Evolutionary conservation across 2,888 invertebrate species (phyloP), one percentile per base, ranked within the genome.

Genomic region (Hydrotaea diabolus): DNA sequence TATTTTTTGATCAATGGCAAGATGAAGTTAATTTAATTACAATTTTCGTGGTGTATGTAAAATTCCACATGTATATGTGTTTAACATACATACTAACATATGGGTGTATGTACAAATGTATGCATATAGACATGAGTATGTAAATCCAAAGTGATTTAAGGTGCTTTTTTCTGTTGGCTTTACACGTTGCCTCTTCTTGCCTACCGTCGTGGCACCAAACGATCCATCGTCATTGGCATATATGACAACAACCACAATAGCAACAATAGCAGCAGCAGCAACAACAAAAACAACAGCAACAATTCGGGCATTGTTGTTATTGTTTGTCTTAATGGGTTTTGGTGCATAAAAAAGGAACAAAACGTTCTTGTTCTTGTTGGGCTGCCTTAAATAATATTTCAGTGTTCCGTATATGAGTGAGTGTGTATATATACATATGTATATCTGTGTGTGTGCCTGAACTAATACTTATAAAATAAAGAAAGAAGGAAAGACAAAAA

Each of bases 321-420:
- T 69, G 69, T 43, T 43, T 43, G n/a, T 69, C 43, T 46, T 69
- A 69, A 69, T 69, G 69, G 43, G 39, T 21, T 43, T 69, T 46
- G 4, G 69, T 46, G 31, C 66, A 11, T 59, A 46, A 69, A 46
- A 69, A 39, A 31, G 46, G 46, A 46, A 69, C 17, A 46, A 69
- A 69, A 66, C 36, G n/a, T 62, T 39, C 19, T 43, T 66, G 39
- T 43, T 66, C 15, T 39, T 62, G 26, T 62, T 1, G 49, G 31
- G 26, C 26, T 23, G 11, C 15, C 23, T 59, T 15, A 49, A 49
- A 49, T 49, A 15, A 49, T 49, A 49, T 49, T 49, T 49, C 49
- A 49, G 15, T 39, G 39, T 39, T 39, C 53, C 53, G 5, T 36
- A 17, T 62, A 17, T 36, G 17, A 2, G 57, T 57, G 23, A 2